phyloP scores from a whole-genome alignment of 1,140 invertebrate genomes.

The Leptinotarsa lineolata region DNA sequence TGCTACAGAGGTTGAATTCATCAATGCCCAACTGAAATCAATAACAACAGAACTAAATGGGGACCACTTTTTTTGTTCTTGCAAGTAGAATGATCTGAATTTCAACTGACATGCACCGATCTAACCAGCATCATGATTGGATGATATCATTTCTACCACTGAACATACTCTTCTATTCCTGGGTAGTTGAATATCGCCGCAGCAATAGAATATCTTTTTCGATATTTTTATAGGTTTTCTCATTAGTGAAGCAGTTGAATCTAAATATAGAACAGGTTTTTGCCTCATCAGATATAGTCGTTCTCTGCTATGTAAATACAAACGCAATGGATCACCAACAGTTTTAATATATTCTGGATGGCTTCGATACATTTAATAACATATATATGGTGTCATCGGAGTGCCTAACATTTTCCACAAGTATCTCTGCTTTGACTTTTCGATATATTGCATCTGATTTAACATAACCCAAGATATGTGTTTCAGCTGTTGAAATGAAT shows the following conservation, averaged over 20 bases:
- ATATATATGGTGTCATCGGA: not conserved
- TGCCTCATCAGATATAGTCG: not conserved
- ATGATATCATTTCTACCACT: slow-evolving; percentile 19
- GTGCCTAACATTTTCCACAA: slow-evolving; percentile 11
- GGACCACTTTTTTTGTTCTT: slow-evolving; percentile 17
- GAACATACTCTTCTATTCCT: slow-evolving; percentile 12
- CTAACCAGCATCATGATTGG: slow-evolving; percentile 9
- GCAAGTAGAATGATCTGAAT: not conserved
- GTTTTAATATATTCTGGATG: slow-evolving; percentile 17
- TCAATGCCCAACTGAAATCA: slow-evolving; percentile 18
- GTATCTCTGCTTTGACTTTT: slow-evolving; percentile 4
- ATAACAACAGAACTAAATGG: slow-evolving; percentile 11
- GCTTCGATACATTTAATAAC: slow-evolving; percentile 1
- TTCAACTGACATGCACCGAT: slow-evolving; percentile 9
- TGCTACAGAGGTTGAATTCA: not conserved
- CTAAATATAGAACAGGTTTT: slow-evolving; percentile 11
- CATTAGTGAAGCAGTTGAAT: slow-evolving; percentile 19
- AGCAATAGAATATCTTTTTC: slow-evolving; percentile 3
- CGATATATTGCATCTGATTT: slow-evolving; percentile 21
- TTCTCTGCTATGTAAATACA: slow-evolving; percentile 17
- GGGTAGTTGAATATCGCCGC: not conserved
- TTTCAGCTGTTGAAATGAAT: not conserved
- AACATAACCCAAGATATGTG: not conserved
- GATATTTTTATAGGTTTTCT: slow-evolving; percentile 4
- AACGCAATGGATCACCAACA: slow-evolving; percentile 13